Conservation (phyloP, 1,140 invertebrate genomes). For the Heliothis virescens region DNA sequence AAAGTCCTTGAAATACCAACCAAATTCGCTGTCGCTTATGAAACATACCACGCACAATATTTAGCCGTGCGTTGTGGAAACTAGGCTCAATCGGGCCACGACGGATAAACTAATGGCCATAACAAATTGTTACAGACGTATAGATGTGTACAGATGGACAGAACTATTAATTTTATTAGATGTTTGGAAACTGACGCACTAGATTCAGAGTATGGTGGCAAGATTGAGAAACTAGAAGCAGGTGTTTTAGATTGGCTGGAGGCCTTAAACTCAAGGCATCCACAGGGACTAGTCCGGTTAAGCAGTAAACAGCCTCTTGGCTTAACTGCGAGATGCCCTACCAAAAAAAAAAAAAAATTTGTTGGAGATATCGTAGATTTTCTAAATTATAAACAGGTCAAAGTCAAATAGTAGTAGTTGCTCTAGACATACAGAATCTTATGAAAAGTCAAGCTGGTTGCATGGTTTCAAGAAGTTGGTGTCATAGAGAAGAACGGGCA, state of each 20-base stretch:
- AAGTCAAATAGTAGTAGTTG: too few species aligned
- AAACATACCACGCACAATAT: conserved; percentile 35
- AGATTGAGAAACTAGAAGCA: conserved; percentile 23
- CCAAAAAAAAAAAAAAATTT: too few species aligned
- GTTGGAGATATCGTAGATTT: not conserved
- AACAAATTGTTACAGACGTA: conserved; percentile 63
- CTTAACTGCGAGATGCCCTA: too few species aligned
- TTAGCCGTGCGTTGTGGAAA: conserved; percentile 57
- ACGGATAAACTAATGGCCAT: conserved; percentile 58
- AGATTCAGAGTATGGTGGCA: not conserved
- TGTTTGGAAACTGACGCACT: conserved; percentile 51
- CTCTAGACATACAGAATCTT: not conserved
- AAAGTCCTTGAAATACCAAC: not conserved
- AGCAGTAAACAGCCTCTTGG: too few species aligned
- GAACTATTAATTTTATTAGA: conserved; percentile 54
- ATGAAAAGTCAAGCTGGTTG: not conserved
- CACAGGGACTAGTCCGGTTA: too few species aligned
- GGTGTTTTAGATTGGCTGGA: conserved; percentile 7
- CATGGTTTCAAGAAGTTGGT: not conserved
- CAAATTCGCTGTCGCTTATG: conserved; percentile 9
- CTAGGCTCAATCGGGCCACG: conserved; percentile 53
- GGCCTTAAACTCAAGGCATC: too few species aligned
- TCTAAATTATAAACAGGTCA: not conserved
- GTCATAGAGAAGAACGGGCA: too few species aligned
- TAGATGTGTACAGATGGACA: conserved; percentile 38